phyloP scores from a whole-genome alignment of 2,113 vertebrate genomes.

The Labrus mixtus region DNA sequence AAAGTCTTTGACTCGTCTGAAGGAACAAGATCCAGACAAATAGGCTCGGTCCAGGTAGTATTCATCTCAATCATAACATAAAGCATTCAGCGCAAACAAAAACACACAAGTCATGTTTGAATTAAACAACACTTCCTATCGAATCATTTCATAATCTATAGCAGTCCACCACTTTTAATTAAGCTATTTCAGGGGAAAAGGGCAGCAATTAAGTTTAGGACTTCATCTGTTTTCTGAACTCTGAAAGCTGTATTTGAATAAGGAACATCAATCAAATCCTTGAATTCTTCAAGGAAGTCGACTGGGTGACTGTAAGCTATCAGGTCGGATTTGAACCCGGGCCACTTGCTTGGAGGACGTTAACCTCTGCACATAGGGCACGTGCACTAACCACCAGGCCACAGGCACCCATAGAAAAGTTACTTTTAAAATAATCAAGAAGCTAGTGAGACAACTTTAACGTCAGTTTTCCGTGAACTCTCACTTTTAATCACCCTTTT shows the following conservation, averaged over 20 bases:
- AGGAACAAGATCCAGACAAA: not conserved
- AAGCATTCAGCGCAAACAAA: not conserved
- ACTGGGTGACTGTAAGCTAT: not conserved
- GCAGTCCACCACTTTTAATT: not conserved
- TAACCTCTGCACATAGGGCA: no score
- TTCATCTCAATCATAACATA: not conserved
- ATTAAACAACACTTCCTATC: not conserved
- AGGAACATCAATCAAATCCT: no score
- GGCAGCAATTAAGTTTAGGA: no score
- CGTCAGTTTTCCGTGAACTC: conserved; percentile 10
- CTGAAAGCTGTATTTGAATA: no score
- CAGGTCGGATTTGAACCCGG: not conserved
- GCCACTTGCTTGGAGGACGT: no score
- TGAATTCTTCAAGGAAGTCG: no score
- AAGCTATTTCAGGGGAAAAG: not conserved
- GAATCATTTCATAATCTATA: not conserved
- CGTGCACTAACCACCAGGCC: no score
- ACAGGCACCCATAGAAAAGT: no score
- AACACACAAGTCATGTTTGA: not conserved
- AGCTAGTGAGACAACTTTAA: not conserved
- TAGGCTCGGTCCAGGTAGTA: conserved; percentile 39
- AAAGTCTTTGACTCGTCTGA: not conserved
- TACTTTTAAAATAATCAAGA: no score
- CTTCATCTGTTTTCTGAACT: no score
- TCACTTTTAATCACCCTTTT: conserved; percentile 33